Base-by-base conservation (phyloP, 2,113 vertebrate genomes). In the Bujurquina vittata region DNA sequence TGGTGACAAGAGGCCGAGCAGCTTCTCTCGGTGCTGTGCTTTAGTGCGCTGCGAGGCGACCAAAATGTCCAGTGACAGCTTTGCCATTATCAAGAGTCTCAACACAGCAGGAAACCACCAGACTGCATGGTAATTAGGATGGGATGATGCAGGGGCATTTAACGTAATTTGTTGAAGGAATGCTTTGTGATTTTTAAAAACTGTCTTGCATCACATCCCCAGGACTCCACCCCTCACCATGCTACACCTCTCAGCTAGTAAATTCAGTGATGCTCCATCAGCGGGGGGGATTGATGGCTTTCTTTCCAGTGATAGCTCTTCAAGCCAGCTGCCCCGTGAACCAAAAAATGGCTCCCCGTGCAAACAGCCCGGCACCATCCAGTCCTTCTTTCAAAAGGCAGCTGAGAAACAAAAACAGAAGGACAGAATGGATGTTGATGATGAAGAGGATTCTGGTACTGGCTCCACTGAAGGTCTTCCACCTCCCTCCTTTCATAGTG, bases 171-270 rank as follows among this genome's bases (percentile, higher is more conserved):
- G 18, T 8, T 63, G 9, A 62, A 43, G 10, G 4, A 56, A 58
- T 76, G 18, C 11, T 59, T 23, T 86, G 62, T 79, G 61, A 59
- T 58, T 58, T 31, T 10, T 61, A 72, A 18, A 11, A n/a, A 46
- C 9, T 37, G 22, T 83, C 15, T 59, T 77, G 5, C 60, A 12
- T 76, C 12, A 18, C 74, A 2, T 92, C 37, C 54, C 58, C 91
- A 99, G 98, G 98, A 96, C 93, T 85, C 98, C 98, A 7, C 96
- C 98, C 0, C 95, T 99, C 83, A 97, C 94, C 46, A 92, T 97
- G 40, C 94, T 99, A 17, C 95, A 96, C 63, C 94, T 99, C 62
- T 97, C 95, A 0, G 97, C 97, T 23, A 96, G 94, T 91, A 99
- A 97, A 87, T 99, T 99, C 90, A 96, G 90, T 0, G 94, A 96